Conservation (phyloP, 2,797 vertebrate species). For the Rhinophrynus dorsalis region DNA sequence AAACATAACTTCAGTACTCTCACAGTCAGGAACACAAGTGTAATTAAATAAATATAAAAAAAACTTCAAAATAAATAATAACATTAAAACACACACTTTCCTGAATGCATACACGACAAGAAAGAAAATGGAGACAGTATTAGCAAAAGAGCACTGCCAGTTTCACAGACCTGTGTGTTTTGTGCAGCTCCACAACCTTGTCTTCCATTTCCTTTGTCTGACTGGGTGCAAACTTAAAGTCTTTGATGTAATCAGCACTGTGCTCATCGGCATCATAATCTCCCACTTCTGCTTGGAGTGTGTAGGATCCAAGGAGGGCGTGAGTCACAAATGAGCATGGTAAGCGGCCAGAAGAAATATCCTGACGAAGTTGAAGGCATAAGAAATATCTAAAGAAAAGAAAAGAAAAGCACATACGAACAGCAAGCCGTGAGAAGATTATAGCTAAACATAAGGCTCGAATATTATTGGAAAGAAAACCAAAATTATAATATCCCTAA, state of each 20-base stretch:
- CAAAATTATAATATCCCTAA: too few relatives aligned
- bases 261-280: slow-evolving; percentile 87
- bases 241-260: slow-evolving; percentile 74
- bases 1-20: too few relatives aligned
- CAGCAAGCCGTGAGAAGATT: too few relatives aligned
- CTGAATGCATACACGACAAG: too few relatives aligned
- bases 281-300: slow-evolving; percentile 90
- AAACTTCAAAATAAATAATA: too few relatives aligned
- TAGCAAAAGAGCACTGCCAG: background rate
- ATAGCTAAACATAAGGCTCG: too few relatives aligned
- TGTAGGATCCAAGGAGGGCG: slow-evolving; percentile 89
- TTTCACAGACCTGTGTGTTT: slow-evolving; percentile 82
- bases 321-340: slow-evolving; percentile 96
- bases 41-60: too few relatives aligned
- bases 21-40: too few relatives aligned
- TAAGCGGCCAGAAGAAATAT: slow-evolving; percentile 86
- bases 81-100: too few relatives aligned
- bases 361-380: slow-evolving; percentile 95
- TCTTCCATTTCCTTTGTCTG: slow-evolving; percentile 96
- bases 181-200: slow-evolving; percentile 91
- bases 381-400: slow-evolving; percentile 81
- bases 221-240: slow-evolving; percentile 85
- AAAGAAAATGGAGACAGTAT: too few relatives aligned
- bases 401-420: too few relatives aligned
- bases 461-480: too few relatives aligned